These are phyloP conservation scores for Folsomia candida DNA, from an alignment of 2,888 invertebrate species.

Conservation along the genomic window DNA sequence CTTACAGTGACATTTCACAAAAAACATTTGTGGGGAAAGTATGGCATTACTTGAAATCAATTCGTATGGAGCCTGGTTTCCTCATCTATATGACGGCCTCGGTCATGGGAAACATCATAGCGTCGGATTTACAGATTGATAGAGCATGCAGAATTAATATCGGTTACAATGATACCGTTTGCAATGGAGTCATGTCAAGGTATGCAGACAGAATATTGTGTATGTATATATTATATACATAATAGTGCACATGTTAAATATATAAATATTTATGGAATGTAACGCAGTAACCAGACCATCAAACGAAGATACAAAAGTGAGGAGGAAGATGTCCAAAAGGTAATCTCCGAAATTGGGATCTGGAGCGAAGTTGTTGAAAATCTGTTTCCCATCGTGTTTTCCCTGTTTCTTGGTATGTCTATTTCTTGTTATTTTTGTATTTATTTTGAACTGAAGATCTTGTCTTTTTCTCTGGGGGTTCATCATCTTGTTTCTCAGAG, in stretches of 20 bases:
- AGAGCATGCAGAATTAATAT: slow-evolving; percentile 43
- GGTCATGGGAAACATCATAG: slow-evolving; percentile 49
- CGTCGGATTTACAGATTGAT: slow-evolving; percentile 42
- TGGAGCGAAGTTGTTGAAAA: slow-evolving; percentile 51
- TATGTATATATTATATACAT: slow-evolving; percentile 13
- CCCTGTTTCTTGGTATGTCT: too few species aligned
- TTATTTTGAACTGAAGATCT: too few species aligned
- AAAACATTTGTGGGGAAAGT: neutral
- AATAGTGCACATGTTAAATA: neutral
- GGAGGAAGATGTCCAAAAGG: slow-evolving; percentile 40
- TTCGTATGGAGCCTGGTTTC: slow-evolving; percentile 47
- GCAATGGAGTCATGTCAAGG: slow-evolving; percentile 29
- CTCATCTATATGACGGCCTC: slow-evolving; percentile 48
- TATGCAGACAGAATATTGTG: neutral
- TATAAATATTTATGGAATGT: neutral
- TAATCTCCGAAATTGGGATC: slow-evolving; percentile 40
- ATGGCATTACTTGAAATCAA: slow-evolving; percentile 1
- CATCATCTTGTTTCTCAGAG: neutral
- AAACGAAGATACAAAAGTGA: neutral
- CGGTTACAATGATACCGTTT: slow-evolving; percentile 36
- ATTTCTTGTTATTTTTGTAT: too few species aligned
- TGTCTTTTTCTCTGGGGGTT: neutral
- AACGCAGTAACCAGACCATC: neutral
- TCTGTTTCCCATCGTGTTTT: slow-evolving; percentile 46
- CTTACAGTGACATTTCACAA: neutral